Conservation (phyloP, 2,113 vertebrate species). For the Candoia aspera region DNA sequence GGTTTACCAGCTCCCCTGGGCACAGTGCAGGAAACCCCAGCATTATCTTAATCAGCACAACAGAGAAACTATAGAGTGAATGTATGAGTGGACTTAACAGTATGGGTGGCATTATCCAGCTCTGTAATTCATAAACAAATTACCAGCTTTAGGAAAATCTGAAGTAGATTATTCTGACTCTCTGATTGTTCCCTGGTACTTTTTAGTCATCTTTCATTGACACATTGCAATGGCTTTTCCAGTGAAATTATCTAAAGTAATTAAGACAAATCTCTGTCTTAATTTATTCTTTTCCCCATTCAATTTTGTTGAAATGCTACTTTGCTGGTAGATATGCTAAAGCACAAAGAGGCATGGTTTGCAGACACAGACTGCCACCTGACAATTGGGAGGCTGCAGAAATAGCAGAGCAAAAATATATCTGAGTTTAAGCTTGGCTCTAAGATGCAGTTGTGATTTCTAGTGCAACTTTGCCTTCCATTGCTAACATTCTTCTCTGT, state of each 20-base stretch:
- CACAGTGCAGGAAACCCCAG: not conserved
- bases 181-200: not conserved
- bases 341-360: not conserved
- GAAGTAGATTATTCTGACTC: not conserved
- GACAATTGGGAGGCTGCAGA: not conserved
- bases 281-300: not conserved
- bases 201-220: slow-evolving; percentile 29
- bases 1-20: not conserved
- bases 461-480: not conserved
- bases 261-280: slow-evolving; percentile 24
- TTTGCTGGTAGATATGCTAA: not conserved
- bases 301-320: not conserved
- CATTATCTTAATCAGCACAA: not conserved
- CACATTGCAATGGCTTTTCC: not conserved
- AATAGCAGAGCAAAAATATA: not conserved
- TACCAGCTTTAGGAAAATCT: slow-evolving; percentile 41
- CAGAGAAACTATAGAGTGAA: slow-evolving; percentile 20
- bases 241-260: slow-evolving; percentile 27
- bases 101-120: slow-evolving; percentile 26
- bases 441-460: not conserved
- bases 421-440: not conserved
- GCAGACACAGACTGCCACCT: not conserved
- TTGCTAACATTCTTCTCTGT: too few species aligned
- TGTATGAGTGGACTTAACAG: not conserved
- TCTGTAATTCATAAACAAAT: slow-evolving; percentile 20